These are phyloP conservation scores for Amorpha juglandis DNA, from an alignment of 2,888 invertebrate species.

Conservation along the genomic window DNA sequence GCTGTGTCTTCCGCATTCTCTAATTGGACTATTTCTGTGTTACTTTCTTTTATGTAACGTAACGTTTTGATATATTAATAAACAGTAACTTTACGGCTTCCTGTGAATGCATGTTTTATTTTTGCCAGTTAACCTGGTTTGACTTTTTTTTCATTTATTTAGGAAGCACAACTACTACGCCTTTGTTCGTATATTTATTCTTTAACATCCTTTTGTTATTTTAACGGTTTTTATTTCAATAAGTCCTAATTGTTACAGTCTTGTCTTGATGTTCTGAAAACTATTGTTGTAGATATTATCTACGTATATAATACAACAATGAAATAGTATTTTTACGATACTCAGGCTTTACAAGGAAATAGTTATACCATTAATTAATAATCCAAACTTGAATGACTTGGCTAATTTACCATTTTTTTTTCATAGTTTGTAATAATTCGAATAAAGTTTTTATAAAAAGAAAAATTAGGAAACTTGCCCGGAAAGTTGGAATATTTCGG, in stretches of 20 bases:
- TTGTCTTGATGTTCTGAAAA: neutral
- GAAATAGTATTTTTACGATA: no score
- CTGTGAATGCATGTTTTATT: conserved; percentile 45
- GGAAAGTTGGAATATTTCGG: no score
- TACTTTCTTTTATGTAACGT: conserved; percentile 62
- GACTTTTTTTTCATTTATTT: conserved; percentile 5
- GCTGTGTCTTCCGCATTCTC: conserved; percentile 76
- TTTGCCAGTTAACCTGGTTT: neutral
- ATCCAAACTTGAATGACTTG: no score
- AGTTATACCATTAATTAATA: no score
- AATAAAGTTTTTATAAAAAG: no score
- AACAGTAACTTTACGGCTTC: conserved; percentile 57
- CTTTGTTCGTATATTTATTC: neutral
- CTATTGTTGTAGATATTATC: no score
- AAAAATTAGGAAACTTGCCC: no score
- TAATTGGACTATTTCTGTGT: conserved; percentile 68
- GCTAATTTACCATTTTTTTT: no score
- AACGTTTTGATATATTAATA: conserved; percentile 52
- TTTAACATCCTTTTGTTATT: neutral
- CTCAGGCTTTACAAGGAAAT: no score
- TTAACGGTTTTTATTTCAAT: neutral
- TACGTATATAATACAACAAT: neutral
- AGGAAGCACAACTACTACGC: neutral
- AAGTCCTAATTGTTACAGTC: neutral
- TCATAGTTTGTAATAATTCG: no score